phyloP scores from a whole-genome alignment of 37 sponge, comb jelly and placozoan genomes.

The Oopsacas minuta region DNA sequence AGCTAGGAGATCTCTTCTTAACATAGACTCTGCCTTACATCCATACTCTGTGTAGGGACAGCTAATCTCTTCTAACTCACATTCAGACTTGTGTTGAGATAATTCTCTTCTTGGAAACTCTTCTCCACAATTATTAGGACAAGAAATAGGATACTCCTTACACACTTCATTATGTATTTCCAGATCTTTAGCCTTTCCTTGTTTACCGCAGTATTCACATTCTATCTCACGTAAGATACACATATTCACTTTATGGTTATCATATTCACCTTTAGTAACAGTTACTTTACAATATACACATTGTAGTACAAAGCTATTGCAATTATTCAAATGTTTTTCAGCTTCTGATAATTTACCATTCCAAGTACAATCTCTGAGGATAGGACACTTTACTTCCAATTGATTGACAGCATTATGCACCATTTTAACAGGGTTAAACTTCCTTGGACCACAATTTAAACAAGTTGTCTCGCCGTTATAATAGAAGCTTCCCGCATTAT shows the following conservation, averaged over 20 bases:
- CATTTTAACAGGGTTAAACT: not conserved
- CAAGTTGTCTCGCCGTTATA: not conserved
- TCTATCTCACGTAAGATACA: not conserved
- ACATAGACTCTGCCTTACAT: not conserved
- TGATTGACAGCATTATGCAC: not conserved
- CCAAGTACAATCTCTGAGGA: conserved; percentile 3
- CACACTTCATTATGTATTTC: not conserved
- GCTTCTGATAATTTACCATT: not conserved
- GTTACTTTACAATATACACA: not conserved
- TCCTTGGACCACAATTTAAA: not conserved
- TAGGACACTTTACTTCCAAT: not conserved
- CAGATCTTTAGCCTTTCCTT: not conserved
- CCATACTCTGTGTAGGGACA: not conserved
- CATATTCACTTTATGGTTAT: not conserved
- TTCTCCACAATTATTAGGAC: not conserved
- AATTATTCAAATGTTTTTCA: not conserved
- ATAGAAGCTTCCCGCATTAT: not conserved
- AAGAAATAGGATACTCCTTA: not conserved
- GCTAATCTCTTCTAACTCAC: not conserved
- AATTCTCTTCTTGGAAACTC: not conserved
- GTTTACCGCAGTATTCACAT: not conserved
- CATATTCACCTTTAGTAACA: not conserved
- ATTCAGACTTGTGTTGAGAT: not conserved
- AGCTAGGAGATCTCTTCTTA: not conserved
- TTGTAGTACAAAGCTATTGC: not conserved